phyloP scores from a whole-genome alignment of 2,888 invertebrate genomes.

The Drosophila prostipennis region DNA sequence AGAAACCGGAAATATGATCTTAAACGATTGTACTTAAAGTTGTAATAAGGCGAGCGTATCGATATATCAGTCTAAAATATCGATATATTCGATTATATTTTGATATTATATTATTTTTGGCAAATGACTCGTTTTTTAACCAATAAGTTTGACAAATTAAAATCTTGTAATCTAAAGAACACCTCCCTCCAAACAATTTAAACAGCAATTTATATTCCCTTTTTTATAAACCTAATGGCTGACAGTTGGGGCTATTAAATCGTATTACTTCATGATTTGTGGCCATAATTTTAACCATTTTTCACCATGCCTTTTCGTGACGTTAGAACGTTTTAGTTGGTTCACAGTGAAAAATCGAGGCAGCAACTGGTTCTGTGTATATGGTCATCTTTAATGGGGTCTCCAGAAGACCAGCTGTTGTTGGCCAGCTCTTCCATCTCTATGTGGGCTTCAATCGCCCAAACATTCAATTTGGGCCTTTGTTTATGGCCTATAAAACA shows the following conservation, averaged over 20 bases:
- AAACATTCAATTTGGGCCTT: constrained; percentile 28
- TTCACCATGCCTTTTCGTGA: background rate
- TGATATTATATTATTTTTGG: too few relatives aligned
- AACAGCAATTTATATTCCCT: background rate
- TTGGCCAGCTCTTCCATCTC: constrained; percentile 12
- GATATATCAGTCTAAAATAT: too few relatives aligned
- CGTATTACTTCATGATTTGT: constrained; percentile 16
- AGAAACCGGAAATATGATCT: background rate
- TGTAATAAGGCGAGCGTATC: too few relatives aligned
- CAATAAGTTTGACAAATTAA: background rate
- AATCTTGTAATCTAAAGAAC: background rate
- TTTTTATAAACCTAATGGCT: background rate
- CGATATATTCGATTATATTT: too few relatives aligned
- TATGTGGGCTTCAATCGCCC: constrained; percentile 7
- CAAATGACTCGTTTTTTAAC: too few relatives aligned
- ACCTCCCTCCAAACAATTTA: background rate
- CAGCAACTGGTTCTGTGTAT: constrained; percentile 23
- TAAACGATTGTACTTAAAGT: too few relatives aligned
- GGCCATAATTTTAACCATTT: constrained; percentile 5
- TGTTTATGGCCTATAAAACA: constrained; percentile 48
- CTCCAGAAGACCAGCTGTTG: constrained; percentile 21
- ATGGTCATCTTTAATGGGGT: constrained; percentile 25
- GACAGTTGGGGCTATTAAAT: constrained; percentile 1
- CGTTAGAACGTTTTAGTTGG: constrained; percentile 3
- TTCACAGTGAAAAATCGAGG: background rate